phyloP scores from a whole-genome alignment of 2,797 vertebrate genomes.

The Falco peregrinus region DNA sequence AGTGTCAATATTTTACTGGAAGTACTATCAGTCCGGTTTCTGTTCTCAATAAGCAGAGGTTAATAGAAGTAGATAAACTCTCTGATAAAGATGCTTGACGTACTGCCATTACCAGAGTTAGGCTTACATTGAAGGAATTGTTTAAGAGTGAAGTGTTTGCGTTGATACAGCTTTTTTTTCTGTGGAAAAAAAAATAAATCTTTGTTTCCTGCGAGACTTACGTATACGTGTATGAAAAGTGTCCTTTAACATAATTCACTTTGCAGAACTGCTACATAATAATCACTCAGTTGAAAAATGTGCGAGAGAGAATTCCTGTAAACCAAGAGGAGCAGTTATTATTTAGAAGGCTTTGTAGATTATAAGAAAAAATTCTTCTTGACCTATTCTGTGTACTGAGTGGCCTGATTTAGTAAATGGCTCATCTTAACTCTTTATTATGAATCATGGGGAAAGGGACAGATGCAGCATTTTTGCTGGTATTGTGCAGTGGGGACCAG shows the following conservation, averaged over 20 bases:
- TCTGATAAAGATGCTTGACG: background rate
- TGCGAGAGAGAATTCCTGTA: background rate
- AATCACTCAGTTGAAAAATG: background rate
- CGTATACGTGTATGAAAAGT: background rate
- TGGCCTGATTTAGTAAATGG: background rate
- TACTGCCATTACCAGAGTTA: background rate
- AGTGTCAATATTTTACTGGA: constrained; percentile 7
- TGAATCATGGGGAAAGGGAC: background rate
- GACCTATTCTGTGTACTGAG: background rate
- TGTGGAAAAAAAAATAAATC: background rate
- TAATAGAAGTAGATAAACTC: constrained; percentile 33
- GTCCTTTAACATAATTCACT: background rate
- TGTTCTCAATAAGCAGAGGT: constrained; percentile 5
- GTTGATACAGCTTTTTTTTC: background rate
- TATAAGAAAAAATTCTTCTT: background rate
- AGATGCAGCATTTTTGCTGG: background rate
- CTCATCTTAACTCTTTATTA: background rate
- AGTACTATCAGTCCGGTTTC: background rate
- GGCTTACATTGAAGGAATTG: background rate
- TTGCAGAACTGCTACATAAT: background rate
- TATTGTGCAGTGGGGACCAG: background rate
- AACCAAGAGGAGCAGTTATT: background rate
- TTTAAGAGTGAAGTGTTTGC: background rate
- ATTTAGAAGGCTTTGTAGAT: background rate
- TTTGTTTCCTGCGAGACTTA: background rate